Evolutionary conservation across 1,140 invertebrate genomes (phyloP).

Genomic region (Venustaconcha ellipsiformis): DNA sequence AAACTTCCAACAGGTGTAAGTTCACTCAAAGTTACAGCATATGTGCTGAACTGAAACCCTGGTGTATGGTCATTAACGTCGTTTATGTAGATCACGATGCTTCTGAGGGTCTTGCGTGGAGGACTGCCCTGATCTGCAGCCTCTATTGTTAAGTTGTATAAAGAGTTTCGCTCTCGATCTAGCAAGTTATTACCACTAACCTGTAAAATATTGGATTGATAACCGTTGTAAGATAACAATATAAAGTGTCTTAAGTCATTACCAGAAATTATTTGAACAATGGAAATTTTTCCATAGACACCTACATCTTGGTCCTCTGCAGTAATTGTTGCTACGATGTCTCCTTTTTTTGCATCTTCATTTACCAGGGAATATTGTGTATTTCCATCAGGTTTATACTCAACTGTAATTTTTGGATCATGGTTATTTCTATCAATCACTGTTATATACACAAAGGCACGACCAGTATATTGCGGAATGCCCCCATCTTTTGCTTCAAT

Average conservation of each 20-base stretch:
- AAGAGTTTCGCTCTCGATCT: constrained; percentile 87
- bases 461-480: constrained; percentile 87
- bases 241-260: constrained; percentile 93
- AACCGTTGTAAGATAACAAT: constrained; percentile 76
- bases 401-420: constrained; percentile 91
- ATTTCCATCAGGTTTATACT: constrained; percentile 79
- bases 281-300: constrained; percentile 85
- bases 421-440: constrained; percentile 93
- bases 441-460: constrained; percentile 95
- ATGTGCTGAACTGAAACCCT: constrained; percentile 88
- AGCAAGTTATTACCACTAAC: constrained; percentile 75
- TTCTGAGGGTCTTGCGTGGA: constrained; percentile 89
- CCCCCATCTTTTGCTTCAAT: constrained; percentile 94
- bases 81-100: constrained; percentile 88
- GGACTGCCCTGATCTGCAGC: constrained; percentile 81
- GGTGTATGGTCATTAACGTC: constrained; percentile 96
- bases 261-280: constrained; percentile 80
- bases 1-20: constrained; percentile 86
- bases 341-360: constrained; percentile 89
- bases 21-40: constrained; percentile 92
- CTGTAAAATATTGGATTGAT: constrained; percentile 39
- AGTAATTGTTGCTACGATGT: constrained; percentile 92
- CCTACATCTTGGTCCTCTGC: constrained; percentile 93
- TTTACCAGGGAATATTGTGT: constrained; percentile 90
- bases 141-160: constrained; percentile 89